phyloP scores from a whole-genome alignment of 2,797 vertebrate species.

The Oreochromis grahami region DNA sequence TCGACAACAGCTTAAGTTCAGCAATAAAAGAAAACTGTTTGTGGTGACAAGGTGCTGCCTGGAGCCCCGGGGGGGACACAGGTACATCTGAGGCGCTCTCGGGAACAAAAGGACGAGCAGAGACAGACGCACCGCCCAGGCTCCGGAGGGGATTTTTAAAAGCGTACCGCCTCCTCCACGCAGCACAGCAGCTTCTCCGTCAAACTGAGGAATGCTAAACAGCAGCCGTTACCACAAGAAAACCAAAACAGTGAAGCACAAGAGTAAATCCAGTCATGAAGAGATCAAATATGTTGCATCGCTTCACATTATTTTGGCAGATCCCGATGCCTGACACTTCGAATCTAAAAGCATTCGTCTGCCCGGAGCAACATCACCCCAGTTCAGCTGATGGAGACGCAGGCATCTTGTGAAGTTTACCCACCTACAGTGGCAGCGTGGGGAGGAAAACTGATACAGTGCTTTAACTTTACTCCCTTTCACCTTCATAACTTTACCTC shows the following conservation, averaged over 20 bases:
- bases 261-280: background rate
- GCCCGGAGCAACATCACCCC: background rate
- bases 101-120: background rate
- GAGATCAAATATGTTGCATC: background rate
- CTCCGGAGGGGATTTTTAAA: background rate
- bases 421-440: accelerated
- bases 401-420: background rate
- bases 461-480: background rate
- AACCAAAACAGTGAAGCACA: background rate
- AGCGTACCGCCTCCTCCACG: background rate
- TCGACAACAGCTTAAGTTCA: constrained; percentile 10
- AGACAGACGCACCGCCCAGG: constrained; percentile 4
- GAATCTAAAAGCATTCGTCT: background rate
- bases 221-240: background rate
- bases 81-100: background rate
- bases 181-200: background rate
- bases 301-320: background rate
- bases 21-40: constrained; percentile 1
- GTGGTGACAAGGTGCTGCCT: constrained; percentile 6
- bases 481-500: background rate
- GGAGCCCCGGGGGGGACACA: background rate
- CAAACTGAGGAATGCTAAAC: background rate
- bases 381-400: background rate
- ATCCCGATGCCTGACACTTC: background rate
- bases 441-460: accelerated